Percentiles rank a stretch among this genome's conserved stretches.
phyloP scores from a whole-genome alignment of 2,888 invertebrate genomes.

The Aricia artaxerxes region DNA sequence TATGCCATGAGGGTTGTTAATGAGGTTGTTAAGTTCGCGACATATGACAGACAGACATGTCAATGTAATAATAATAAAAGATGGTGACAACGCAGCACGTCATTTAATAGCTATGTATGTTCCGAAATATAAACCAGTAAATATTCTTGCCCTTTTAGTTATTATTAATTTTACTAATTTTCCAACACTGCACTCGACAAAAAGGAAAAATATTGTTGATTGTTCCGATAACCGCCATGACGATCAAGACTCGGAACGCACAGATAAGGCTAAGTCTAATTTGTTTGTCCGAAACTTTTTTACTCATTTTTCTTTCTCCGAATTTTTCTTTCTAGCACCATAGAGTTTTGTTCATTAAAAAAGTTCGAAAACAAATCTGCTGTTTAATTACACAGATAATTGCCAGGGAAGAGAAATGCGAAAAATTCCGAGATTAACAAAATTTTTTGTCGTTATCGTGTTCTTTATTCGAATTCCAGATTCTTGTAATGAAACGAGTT shows the following conservation, averaged over 20 bases:
- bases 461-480: constrained; percentile 1
- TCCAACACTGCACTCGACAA: background rate
- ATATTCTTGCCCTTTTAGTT: background rate
- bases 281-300: background rate
- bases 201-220: background rate
- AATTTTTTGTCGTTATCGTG: background rate
- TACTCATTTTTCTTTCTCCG: constrained; percentile 3
- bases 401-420: constrained; percentile 6
- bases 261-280: background rate
- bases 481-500: constrained; percentile 8
- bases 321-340: background rate
- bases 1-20: too few relatives aligned
- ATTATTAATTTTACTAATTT: background rate
- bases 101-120: too few relatives aligned
- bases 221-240: background rate
- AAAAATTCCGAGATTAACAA: background rate
- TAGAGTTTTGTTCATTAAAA: background rate
- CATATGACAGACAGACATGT: too few relatives aligned
- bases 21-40: too few relatives aligned
- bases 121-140: background rate
- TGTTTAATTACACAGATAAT: constrained; percentile 25
- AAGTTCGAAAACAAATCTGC: constrained; percentile 13
- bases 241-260: background rate
- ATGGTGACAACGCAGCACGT: too few relatives aligned
- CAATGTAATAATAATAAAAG: too few relatives aligned